Conservation (phyloP, 1,140 invertebrate species). For the Pseudomyrmex pallidus region DNA sequence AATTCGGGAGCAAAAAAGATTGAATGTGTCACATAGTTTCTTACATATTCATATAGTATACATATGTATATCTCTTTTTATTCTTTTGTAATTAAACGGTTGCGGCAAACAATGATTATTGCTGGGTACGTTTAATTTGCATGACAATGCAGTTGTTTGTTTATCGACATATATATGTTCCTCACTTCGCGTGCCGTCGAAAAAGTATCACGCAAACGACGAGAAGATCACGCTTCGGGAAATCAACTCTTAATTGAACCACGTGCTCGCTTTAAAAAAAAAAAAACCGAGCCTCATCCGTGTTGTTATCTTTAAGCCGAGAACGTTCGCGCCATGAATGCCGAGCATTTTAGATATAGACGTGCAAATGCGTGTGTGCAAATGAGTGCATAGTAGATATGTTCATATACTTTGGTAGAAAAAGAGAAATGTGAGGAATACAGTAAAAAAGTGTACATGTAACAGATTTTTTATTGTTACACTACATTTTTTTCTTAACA, state of each 20-base stretch:
- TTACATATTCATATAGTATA: too few relatives aligned
- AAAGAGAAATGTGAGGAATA: neutral
- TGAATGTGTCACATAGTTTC: neutral
- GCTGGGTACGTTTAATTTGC: slow-evolving; percentile 43
- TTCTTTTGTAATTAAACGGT: slow-evolving; percentile 36
- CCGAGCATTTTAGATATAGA: neutral
- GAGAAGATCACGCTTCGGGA: slow-evolving; percentile 29
- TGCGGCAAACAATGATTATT: slow-evolving; percentile 14
- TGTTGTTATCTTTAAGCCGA: slow-evolving; percentile 3
- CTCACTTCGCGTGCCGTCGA: neutral
- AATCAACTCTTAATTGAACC: slow-evolving; percentile 57
- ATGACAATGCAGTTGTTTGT: slow-evolving; percentile 31
- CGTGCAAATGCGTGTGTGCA: too few relatives aligned
- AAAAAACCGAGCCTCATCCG: neutral
- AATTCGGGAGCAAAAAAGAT: neutral
- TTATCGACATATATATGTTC: slow-evolving; percentile 12
- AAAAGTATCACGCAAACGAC: slow-evolving; percentile 22
- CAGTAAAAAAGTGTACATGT: neutral
- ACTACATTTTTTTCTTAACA: neutral
- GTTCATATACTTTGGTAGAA: too few relatives aligned
- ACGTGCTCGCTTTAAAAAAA: slow-evolving; percentile 14
- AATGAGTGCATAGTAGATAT: too few relatives aligned
- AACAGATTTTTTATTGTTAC: neutral
- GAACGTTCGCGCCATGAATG: slow-evolving; percentile 12
- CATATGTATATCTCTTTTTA: neutral